phyloP scores from a whole-genome alignment of 1,140 invertebrate species.

The Hirudo medicinalis region DNA sequence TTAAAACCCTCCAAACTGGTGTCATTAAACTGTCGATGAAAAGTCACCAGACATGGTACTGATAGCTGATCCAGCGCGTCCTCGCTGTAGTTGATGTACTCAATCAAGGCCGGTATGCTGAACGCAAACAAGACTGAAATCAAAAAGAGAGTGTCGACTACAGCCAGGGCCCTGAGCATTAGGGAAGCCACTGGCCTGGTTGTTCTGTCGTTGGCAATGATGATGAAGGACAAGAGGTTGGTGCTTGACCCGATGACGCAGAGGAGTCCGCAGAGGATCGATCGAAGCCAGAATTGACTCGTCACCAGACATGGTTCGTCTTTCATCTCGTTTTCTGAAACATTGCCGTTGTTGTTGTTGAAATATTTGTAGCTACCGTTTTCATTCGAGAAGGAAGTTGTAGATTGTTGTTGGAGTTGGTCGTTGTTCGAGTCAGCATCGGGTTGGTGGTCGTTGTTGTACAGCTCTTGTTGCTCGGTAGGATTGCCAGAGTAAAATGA shows the following conservation, averaged over 20 bases:
- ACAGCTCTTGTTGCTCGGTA: too few relatives aligned
- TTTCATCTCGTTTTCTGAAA: neutral
- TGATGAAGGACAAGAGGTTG: neutral
- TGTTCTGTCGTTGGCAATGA: conserved; percentile 8
- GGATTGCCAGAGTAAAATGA: too few relatives aligned
- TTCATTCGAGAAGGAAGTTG: neutral
- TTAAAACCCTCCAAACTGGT: neutral
- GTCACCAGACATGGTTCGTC: neutral
- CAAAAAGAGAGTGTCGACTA: conserved; percentile 4
- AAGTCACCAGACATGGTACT: too few relatives aligned
- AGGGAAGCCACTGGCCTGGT: conserved; percentile 4
- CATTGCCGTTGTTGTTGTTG: neutral
- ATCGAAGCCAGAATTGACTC: neutral
- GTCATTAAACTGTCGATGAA: too few relatives aligned
- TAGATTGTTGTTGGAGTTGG: too few relatives aligned
- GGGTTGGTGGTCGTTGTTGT: neutral
- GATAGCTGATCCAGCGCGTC: neutral
- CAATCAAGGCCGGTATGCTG: neutral
- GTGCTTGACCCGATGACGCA: neutral
- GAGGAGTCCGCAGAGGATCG: neutral
- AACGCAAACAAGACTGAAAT: neutral
- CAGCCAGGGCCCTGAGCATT: neutral
- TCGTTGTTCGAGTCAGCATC: neutral
- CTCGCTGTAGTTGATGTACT: neutral
- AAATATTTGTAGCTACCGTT: neutral